Base-by-base conservation (phyloP, 2,113 vertebrate species). In the Equus quagga region DNA sequence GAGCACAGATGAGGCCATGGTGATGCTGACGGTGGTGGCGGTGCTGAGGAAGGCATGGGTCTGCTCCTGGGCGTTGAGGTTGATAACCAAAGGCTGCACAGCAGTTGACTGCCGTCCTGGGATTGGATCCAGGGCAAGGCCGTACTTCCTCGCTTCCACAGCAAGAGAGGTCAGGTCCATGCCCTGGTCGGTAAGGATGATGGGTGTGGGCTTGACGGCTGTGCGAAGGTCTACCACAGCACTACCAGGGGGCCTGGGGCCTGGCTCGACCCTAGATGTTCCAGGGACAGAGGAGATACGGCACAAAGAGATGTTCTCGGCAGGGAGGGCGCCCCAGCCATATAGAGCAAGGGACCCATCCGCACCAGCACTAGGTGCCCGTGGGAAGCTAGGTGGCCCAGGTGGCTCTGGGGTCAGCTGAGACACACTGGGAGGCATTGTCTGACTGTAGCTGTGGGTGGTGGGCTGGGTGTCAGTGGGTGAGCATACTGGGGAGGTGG, bases 141-240 rank as follows among this genome's bases (percentile, higher is more conserved):
- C 99, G 23, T 99, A 99, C 98, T 99, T 99, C 93, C 99, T 99
- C 7, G 99, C 99, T 96, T 99, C 99, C 0, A 99, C 98, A 8
- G 99, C 99, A 94, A 99, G 98, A 44, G 99, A 99, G 24, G 99
- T 99, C 92, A 99, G 99, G 98, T 99, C 99, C 99, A 99, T 99
- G 44, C 99, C 99, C 93, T 99, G 99, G 97, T 99, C 99, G 12
- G 99, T 99, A 98, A 99, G 99, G 96, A 99, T 99, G 98, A 99
- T 99, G 94, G 99, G 99, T 1, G 99, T 98, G 31, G 99, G 98
- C 69, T 99, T 99, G 89, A 99, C 73, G 1, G 99, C 99, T 0
- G 99, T 99, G 95, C 99, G 99, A 67, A 99, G 98, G 96, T 99
- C 99, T 41, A 99, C 99, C 24, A 99, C 99, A 0, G 98, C 99